These are phyloP conservation scores for Lasioglossum baleicum DNA, from an alignment of 1,140 invertebrate genomes.

Conservation along the genomic window DNA sequence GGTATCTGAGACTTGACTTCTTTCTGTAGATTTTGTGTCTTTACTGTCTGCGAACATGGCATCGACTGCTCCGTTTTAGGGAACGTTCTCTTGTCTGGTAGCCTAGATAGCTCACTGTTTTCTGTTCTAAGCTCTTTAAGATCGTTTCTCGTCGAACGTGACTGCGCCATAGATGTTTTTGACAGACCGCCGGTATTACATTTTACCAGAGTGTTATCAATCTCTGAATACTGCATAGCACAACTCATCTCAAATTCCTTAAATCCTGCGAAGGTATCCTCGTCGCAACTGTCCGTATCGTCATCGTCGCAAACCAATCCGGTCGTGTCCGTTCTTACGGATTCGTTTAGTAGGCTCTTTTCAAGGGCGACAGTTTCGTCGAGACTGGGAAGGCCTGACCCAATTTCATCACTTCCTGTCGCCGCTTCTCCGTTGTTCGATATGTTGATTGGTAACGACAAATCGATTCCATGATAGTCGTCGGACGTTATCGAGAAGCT, in stretches of 20 bases:
- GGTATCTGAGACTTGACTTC: conserved; percentile 32
- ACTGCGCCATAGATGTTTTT: not conserved
- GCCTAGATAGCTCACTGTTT: not conserved
- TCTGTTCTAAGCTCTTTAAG: not conserved
- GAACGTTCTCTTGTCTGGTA: not conserved
- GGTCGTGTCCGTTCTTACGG: conserved; percentile 48
- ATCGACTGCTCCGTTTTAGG: not conserved
- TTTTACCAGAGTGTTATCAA: not conserved
- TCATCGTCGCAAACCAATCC: conserved; percentile 57
- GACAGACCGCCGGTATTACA: not conserved
- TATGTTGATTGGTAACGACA: conserved; percentile 46
- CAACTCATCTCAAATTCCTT: conserved; percentile 10
- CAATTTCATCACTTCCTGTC: not conserved
- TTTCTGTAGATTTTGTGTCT: conserved; percentile 28
- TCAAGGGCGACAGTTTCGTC: not conserved
- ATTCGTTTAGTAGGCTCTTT: conserved; percentile 38
- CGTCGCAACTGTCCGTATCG: conserved; percentile 66
- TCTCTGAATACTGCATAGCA: not conserved
- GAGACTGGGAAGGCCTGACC: not conserved
- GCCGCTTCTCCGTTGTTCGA: not conserved
- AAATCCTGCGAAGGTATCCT: conserved; percentile 62
- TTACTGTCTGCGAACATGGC: conserved; percentile 5
- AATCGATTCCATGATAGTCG: conserved; percentile 69
- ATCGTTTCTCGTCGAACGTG: not conserved
- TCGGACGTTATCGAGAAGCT: conserved; percentile 72